Evolutionary conservation across 2,113 vertebrate genomes (phyloP).

Genomic region (Ciconia maguari): DNA sequence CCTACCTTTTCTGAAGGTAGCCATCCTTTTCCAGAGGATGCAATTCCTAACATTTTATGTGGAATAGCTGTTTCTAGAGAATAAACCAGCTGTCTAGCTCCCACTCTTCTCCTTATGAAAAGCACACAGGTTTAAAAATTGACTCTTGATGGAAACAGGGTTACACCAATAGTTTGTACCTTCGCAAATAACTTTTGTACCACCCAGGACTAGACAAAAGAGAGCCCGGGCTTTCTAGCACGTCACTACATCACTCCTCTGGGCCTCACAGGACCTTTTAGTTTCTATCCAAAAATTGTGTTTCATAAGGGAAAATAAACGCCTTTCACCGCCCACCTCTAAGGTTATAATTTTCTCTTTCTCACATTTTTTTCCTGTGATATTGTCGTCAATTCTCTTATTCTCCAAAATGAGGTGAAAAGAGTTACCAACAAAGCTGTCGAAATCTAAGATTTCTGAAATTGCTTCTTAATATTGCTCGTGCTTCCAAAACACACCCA

Average conservation of each 20-base stretch:
- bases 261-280: not conserved
- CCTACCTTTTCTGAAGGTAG: not conserved
- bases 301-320: not conserved
- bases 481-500: not conserved
- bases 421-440: not conserved
- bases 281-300: not conserved
- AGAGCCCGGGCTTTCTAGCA: not conserved
- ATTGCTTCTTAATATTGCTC: not conserved
- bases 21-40: not conserved
- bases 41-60: not conserved
- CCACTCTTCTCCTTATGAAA: not conserved
- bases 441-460: not conserved
- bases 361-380: not conserved
- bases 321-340: not conserved
- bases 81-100: not conserved
- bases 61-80: not conserved
- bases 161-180: not conserved
- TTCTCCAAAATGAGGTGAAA: not conserved
- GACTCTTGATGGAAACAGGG: not conserved
- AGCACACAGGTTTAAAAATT: not conserved
- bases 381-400: not conserved
- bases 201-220: not conserved
- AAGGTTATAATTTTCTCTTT: not conserved
- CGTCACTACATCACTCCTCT: not conserved
- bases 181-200: not conserved